Conservation (phyloP, 2,113 vertebrate genomes). For the Malaclemys terrapin region DNA sequence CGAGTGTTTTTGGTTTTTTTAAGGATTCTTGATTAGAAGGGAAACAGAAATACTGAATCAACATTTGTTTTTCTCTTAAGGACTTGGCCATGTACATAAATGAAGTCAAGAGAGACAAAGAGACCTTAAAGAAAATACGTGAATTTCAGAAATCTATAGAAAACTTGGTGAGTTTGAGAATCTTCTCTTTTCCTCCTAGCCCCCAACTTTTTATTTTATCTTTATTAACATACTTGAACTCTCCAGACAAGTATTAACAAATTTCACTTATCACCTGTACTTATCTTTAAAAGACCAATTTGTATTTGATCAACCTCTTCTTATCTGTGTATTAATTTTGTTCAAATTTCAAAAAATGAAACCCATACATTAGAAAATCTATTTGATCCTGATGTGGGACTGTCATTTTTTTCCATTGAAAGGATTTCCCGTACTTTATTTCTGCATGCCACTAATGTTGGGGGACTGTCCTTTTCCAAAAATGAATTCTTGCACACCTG, state of each 20-base stretch:
- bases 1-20: background rate
- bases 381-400: background rate
- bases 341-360: background rate
- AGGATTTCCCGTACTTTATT: background rate
- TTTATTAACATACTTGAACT: background rate
- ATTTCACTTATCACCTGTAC: rapidly evolving
- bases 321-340: background rate
- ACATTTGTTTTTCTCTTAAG: slow-evolving; percentile 58
- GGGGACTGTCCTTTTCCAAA: background rate
- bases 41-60: background rate
- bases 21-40: background rate
- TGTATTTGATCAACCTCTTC: background rate
- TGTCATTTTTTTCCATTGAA: background rate
- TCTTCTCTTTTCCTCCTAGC: background rate
- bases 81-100: slow-evolving; percentile 99
- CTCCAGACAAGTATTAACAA: background rate
- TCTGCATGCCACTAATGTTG: rapidly evolving
- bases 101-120: slow-evolving; percentile 97
- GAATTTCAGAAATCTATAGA: slow-evolving; percentile 99
- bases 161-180: slow-evolving; percentile 88
- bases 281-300: rapidly evolving
- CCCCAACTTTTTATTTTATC: background rate
- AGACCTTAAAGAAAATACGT: slow-evolving; percentile 97
- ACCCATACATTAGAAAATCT: background rate
- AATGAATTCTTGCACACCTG: rapidly evolving